phyloP scores from a whole-genome alignment of 53 echinoderm and acorn worm genomes.

The Hippasteria phrygiana region DNA sequence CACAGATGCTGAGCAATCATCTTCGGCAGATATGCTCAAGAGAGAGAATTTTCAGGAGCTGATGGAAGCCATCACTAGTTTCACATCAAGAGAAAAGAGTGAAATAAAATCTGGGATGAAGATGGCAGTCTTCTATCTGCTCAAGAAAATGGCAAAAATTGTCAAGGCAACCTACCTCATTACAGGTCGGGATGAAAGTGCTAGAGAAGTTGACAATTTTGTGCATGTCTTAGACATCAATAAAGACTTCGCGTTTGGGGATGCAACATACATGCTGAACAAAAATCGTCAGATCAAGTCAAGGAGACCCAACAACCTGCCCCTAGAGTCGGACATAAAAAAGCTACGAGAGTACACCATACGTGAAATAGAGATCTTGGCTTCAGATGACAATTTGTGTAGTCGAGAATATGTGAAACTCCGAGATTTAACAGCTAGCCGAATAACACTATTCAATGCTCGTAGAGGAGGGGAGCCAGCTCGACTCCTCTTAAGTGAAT shows the following conservation, averaged over 20 bases:
- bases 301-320: conserved; percentile 11
- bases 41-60: neutral
- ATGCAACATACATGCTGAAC: conserved; percentile 21
- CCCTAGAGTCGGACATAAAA: conserved; percentile 7
- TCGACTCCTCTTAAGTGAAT: neutral
- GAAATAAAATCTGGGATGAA: conserved; percentile 23
- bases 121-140: conserved; percentile 26
- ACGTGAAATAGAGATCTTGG: neutral
- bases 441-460: neutral
- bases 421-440: neutral
- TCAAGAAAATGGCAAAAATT: conserved; percentile 47
- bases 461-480: conserved; percentile 56
- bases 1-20: neutral
- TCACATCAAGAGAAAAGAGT: neutral
- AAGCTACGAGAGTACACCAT: conserved; percentile 18
- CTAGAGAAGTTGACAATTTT: conserved; percentile 12
- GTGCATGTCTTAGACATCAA: neutral
- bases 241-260: conserved; percentile 36
- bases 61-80: neutral
- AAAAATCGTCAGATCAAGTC: conserved; percentile 6
- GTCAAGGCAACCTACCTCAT: conserved; percentile 3
- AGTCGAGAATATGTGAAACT: neutral
- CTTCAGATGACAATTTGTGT: neutral
- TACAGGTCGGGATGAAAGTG: neutral
- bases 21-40: neutral